Base-by-base conservation (phyloP, 2,113 vertebrate genomes). In the Mesitornis unicolor region DNA sequence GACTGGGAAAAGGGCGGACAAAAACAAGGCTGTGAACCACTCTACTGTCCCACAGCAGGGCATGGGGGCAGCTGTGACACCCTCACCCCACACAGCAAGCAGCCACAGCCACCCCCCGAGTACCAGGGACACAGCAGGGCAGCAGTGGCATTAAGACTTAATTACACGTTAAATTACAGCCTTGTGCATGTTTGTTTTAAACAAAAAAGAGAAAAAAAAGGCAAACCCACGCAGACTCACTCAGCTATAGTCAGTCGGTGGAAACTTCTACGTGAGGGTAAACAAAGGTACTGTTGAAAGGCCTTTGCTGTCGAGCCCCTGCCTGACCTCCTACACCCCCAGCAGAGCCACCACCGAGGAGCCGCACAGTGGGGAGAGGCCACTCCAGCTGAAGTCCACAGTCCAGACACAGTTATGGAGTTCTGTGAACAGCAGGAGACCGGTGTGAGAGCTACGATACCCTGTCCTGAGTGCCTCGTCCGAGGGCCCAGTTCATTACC, bases 401-500 rank as follows among this genome's bases (percentile, higher is more conserved):
- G 13, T 40, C 69, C 0, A 0, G 12, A 2, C 21, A 7, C 1
- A 1, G 53, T 6, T 47, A 22, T 1, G 61, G 74, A 36, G 31
- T 12, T 61, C 50, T 0, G 1, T 1, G 16, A 35, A 21, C 3
- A 2, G 6, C 45, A 17, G 24, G 28, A 61, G 14, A 18, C 7
- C 0, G 0, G 9, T 29, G 20, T 2, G 78, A 79, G 40, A 4
- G 47, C 13, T 21, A 5, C 20, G 24, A 17, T 6, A 7, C 6
- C 19, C 13, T 0, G 0, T 60, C 79, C 61, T 48, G n/a, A 20
- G 28, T 51, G 57, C 63, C 21, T 33, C 1, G 2, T 19, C 35
- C 63, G 11, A 2, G 17, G 3, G 2, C 28, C 8, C 24, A 2
- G 11, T 6, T 45, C 1, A 0, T 10, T 29, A 25, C 35, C 18